Evolutionary conservation across 2,113 vertebrate species (phyloP).

Genomic region (Girardinichthys multiradiatus): DNA sequence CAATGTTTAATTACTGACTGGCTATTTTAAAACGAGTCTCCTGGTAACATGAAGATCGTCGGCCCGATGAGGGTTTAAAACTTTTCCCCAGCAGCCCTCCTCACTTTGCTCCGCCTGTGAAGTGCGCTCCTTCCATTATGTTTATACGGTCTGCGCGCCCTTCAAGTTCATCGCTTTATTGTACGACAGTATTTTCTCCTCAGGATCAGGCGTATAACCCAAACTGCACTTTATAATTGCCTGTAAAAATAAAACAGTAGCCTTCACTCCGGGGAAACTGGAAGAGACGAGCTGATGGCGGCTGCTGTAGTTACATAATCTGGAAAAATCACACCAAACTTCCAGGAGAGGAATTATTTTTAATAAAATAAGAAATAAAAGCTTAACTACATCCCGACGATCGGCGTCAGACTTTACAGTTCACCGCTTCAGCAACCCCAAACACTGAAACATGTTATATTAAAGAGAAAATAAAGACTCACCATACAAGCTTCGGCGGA

Average conservation of each 20-base stretch:
- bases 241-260: not conserved
- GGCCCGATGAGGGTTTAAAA: not conserved
- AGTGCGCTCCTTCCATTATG: not conserved
- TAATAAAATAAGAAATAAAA: not conserved
- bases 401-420: too few species aligned
- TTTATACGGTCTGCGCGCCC: too few species aligned
- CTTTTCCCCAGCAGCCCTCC: not conserved
- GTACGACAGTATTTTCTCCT: slow-evolving; percentile 12
- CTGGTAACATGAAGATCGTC: too few species aligned
- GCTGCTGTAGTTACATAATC: not conserved
- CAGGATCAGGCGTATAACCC: slow-evolving; percentile 27
- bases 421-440: too few species aligned
- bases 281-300: not conserved
- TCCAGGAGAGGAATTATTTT: not conserved
- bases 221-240: slow-evolving; percentile 23
- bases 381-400: not conserved
- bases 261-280: not conserved
- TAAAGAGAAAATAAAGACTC: slow-evolving; percentile 18
- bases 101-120: not conserved
- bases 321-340: not conserved
- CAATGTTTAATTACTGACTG: not conserved
- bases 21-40: not conserved
- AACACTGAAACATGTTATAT: not conserved
- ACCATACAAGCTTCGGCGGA: slow-evolving; percentile 29
- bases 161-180: not conserved